Evolutionary conservation across 2,888 invertebrate genomes (phyloP).

Genomic region (Cantharis rufa): DNA sequence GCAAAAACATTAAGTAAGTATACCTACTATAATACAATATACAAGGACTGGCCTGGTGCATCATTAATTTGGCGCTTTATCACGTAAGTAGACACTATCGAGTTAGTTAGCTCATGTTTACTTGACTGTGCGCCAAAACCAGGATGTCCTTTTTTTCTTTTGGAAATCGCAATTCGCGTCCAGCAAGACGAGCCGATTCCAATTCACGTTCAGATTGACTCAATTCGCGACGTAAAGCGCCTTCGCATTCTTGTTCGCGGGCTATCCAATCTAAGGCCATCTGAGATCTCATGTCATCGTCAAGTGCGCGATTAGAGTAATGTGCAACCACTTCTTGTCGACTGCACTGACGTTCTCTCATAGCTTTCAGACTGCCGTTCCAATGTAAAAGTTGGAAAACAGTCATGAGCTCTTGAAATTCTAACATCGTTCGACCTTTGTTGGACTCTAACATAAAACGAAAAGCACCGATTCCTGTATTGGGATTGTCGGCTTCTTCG

Average conservation of each 20-base stretch:
- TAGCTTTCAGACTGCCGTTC: slow-evolving; percentile 95
- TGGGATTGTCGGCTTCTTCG: slow-evolving; percentile 67
- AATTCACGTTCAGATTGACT: slow-evolving; percentile 85
- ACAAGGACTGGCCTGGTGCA: slow-evolving; percentile 38
- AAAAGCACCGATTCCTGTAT: slow-evolving; percentile 74
- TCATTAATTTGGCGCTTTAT: slow-evolving; percentile 36
- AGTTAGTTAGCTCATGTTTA: slow-evolving; percentile 58
- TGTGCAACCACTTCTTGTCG: slow-evolving; percentile 91
- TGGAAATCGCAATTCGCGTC: slow-evolving; percentile 88
- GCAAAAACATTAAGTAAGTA: slow-evolving; percentile 21
- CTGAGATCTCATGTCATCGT: slow-evolving; percentile 94
- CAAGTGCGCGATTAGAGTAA: slow-evolving; percentile 88
- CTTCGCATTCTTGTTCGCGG: slow-evolving; percentile 72
- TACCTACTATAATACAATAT: slow-evolving; percentile 22
- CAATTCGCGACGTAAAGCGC: slow-evolving; percentile 80
- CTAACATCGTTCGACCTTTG: slow-evolving; percentile 92
- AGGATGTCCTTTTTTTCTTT: slow-evolving; percentile 95
- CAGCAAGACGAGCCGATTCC: slow-evolving; percentile 82
- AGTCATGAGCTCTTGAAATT: slow-evolving; percentile 97
- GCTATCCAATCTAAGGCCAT: slow-evolving; percentile 97
- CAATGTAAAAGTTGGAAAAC: slow-evolving; percentile 94
- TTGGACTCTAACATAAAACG: slow-evolving; percentile 78
- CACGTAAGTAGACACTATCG: slow-evolving; percentile 34
- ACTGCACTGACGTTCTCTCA: slow-evolving; percentile 93
- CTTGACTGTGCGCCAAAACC: slow-evolving; percentile 84